These are phyloP conservation scores for Aethes cnicana DNA, from an alignment of 2,888 invertebrate genomes.

Conservation along the genomic window DNA sequence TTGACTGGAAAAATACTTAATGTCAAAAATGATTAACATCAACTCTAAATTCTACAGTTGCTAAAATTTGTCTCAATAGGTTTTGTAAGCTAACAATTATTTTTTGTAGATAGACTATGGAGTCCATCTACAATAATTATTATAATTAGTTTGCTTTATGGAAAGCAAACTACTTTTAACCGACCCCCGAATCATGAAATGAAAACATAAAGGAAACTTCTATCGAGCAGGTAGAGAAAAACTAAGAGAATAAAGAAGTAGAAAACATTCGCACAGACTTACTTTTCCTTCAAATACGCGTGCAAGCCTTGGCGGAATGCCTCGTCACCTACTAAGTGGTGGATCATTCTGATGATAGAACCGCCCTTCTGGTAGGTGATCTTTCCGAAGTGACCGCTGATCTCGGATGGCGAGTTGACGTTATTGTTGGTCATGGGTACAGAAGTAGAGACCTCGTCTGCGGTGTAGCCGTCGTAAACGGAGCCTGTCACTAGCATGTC, in stretches of 20 bases:
- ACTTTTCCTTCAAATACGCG: constrained; percentile 73
- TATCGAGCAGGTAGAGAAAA: no score
- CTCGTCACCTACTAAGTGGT: constrained; percentile 66
- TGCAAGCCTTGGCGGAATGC: constrained; percentile 55
- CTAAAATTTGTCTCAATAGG: no score
- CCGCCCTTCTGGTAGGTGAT: constrained; percentile 87
- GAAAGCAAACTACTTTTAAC: no score
- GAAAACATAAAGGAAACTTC: no score
- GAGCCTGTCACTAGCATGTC: constrained; percentile 85
- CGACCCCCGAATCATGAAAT: no score
- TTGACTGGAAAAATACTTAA: constrained; percentile 57
- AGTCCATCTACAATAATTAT: no score
- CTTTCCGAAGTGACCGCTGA: constrained; percentile 84
- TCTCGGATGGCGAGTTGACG: constrained; percentile 84
- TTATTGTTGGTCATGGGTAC: constrained; percentile 81
- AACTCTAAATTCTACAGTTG: no score
- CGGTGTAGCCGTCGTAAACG: constrained; percentile 84
- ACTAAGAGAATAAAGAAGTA: no score
- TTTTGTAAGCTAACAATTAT: no score
- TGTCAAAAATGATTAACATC: no score
- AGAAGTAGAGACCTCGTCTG: constrained; percentile 76
- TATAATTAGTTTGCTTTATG: no score
- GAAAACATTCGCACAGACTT: constrained; percentile 43
- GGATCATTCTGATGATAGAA: constrained; percentile 73
- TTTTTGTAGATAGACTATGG: no score